These are phyloP conservation scores for Vombatus ursinus DNA, from an alignment of 2,113 vertebrate species.

Conservation along the genomic window DNA sequence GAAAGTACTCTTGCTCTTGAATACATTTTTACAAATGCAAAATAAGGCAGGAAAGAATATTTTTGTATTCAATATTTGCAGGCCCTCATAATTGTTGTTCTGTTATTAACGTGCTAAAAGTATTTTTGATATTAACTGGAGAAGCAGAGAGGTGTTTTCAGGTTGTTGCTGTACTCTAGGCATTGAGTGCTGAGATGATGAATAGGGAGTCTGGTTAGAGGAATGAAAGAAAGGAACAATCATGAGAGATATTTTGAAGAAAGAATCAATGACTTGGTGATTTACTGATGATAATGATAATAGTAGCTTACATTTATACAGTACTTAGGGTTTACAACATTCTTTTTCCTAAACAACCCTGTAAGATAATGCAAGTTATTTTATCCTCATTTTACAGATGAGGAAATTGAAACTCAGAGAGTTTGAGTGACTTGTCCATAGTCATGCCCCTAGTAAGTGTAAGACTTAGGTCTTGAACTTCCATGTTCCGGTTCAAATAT, in stretches of 20 bases:
- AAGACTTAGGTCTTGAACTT: too few relatives aligned
- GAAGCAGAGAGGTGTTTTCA: not conserved
- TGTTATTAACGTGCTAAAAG: not conserved
- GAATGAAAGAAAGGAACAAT: not conserved
- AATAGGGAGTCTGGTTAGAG: not conserved
- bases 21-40: slow-evolving; percentile 26
- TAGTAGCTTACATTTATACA: too few relatives aligned
- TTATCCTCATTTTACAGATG: not conserved
- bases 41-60: slow-evolving; percentile 33
- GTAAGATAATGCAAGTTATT: not conserved
- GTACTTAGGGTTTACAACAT: not conserved
- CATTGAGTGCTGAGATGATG: not conserved
- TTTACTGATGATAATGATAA: too few relatives aligned
- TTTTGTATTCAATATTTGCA: slow-evolving; percentile 34
- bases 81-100: not conserved
- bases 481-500: too few relatives aligned
- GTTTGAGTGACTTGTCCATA: too few relatives aligned
- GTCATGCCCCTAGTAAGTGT: too few relatives aligned
- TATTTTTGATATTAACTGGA: not conserved
- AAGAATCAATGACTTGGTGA: not conserved
- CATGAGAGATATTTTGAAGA: not conserved
- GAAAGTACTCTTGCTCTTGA: slow-evolving; percentile 47
- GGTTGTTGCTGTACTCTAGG: not conserved
- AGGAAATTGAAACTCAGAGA: too few relatives aligned
- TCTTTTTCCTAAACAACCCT: not conserved